phyloP scores from a whole-genome alignment of 2,797 vertebrate species.

The Sardinella longiceps region DNA sequence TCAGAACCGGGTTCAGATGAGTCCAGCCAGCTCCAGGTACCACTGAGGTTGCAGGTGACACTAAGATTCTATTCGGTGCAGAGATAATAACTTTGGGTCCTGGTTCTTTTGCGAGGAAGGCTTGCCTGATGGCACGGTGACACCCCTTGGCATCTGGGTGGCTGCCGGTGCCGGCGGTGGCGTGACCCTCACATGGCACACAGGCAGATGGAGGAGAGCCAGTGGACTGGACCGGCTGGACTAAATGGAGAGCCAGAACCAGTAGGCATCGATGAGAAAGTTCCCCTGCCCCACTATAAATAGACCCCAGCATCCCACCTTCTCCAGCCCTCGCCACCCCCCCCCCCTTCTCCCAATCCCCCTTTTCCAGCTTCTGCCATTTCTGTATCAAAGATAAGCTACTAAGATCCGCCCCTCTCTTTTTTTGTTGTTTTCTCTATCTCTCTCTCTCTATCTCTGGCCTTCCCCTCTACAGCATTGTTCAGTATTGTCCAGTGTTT shows the following conservation, averaged over 20 bases:
- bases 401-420: slow-evolving; percentile 21
- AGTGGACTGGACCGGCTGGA: slow-evolving; percentile 27
- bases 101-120: background rate
- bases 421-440: slow-evolving; percentile 36
- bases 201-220: background rate
- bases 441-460: slow-evolving; percentile 48
- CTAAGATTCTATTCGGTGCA: background rate
- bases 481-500: slow-evolving; percentile 81
- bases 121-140: background rate
- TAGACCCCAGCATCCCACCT: too few species aligned
- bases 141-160: background rate
- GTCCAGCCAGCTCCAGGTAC: background rate
- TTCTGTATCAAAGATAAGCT: slow-evolving; percentile 17
- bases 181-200: background rate
- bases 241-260: background rate
- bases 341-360: background rate
- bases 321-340: too few species aligned
- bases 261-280: background rate
- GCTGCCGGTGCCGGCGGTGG: background rate
- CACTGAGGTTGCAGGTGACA: too few species aligned
- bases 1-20: background rate
- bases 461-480: slow-evolving; percentile 78
- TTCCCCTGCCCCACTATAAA: slow-evolving; percentile 2
- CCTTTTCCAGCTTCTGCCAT: slow-evolving; percentile 32
- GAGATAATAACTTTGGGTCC: background rate